These are phyloP conservation scores for Coelinius sp. DNA, from an alignment of 2,888 invertebrate species.

Conservation along the genomic window DNA sequence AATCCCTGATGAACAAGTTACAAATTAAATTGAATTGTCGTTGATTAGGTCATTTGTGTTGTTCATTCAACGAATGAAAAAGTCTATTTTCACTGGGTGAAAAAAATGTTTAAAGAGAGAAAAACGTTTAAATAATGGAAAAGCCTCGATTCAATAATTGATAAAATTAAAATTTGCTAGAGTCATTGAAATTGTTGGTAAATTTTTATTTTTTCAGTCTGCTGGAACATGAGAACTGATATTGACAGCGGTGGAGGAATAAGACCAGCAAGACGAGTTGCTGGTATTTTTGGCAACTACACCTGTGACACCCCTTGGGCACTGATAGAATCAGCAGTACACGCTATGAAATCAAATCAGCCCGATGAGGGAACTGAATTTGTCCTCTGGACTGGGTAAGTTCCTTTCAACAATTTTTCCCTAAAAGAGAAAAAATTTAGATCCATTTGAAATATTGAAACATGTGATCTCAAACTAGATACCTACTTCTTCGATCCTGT, in stretches of 20 bases:
- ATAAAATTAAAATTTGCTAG: too few relatives aligned
- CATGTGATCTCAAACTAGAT: too few relatives aligned
- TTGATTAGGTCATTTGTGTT: slow-evolving; percentile 32
- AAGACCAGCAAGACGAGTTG: slow-evolving; percentile 73
- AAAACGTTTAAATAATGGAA: too few relatives aligned
- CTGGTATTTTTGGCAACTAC: slow-evolving; percentile 84
- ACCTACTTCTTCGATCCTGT: too few relatives aligned
- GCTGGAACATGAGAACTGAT: slow-evolving; percentile 76
- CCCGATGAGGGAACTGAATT: slow-evolving; percentile 89
- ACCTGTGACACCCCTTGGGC: slow-evolving; percentile 91
- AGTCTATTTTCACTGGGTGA: too few relatives aligned
- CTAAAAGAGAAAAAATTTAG: too few relatives aligned
- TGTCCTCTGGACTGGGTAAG: slow-evolving; percentile 95
- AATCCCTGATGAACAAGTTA: background rate
- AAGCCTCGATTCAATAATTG: too few relatives aligned
- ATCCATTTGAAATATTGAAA: too few relatives aligned
- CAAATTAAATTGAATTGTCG: slow-evolving; percentile 1
- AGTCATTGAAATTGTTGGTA: too few relatives aligned
- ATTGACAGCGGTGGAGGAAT: slow-evolving; percentile 66
- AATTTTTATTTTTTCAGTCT: too few relatives aligned
- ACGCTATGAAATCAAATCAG: slow-evolving; percentile 87
- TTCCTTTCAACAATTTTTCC: too few relatives aligned
- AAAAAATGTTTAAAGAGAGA: too few relatives aligned
- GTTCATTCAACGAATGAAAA: background rate
- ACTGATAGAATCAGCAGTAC: slow-evolving; percentile 89